A percentile compares a stretch with the other conserved stretches of the same genome.
These are phyloP conservation scores for Drosophila rufa DNA, from an alignment of 1,140 invertebrate genomes.

Conservation along the genomic window DNA sequence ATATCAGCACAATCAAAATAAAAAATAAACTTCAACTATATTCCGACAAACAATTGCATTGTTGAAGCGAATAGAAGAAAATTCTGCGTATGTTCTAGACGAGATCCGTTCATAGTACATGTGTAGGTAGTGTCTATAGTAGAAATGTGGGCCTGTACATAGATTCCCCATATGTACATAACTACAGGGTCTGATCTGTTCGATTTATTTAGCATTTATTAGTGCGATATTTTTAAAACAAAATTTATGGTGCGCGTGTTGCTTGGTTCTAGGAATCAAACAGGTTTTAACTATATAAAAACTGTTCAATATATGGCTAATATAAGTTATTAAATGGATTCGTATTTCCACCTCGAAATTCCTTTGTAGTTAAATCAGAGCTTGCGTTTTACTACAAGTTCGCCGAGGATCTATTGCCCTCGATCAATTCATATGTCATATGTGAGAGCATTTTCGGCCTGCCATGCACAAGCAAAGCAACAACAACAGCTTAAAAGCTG, in stretches of 20 bases:
- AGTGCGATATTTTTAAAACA: conserved; percentile 51
- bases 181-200: conserved; percentile 38
- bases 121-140: background rate
- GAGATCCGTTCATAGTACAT: background rate
- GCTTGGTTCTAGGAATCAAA: conserved; percentile 5
- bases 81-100: conserved; percentile 10
- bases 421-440: too few relatives aligned
- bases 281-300: background rate
- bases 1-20: conserved; percentile 71
- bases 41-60: conserved; percentile 75
- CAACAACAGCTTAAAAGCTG: too few relatives aligned
- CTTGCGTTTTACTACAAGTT: too few relatives aligned
- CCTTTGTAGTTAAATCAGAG: too few relatives aligned
- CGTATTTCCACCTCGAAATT: too few relatives aligned
- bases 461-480: too few relatives aligned
- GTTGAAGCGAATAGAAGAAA: conserved; percentile 21
- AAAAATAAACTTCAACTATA: conserved; percentile 77
- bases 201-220: conserved; percentile 63
- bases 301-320: background rate
- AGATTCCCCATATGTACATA: conserved; percentile 12
- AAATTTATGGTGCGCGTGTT: conserved; percentile 40
- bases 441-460: too few relatives aligned
- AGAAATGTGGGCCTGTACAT: conserved; percentile 5
- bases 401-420: too few relatives aligned
- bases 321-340: background rate